phyloP scores from a whole-genome alignment of 2,888 invertebrate species.

The Crepidodera aurea region DNA sequence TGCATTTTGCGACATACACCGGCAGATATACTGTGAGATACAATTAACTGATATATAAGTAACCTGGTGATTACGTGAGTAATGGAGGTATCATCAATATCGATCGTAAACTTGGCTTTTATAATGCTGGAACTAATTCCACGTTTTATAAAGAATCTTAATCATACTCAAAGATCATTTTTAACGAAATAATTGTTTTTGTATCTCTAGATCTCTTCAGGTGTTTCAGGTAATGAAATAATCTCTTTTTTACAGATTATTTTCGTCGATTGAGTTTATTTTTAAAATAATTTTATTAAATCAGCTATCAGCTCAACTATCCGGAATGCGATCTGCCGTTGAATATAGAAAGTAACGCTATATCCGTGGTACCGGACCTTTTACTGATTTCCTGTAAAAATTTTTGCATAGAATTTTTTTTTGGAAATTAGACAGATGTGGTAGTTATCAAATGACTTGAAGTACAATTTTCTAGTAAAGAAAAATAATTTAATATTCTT shows the following conservation, averaged over 20 bases:
- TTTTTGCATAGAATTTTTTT: no score
- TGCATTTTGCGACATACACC: slow-evolving; percentile 10
- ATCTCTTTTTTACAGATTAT: slow-evolving; percentile 3
- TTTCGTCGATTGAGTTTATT: not conserved
- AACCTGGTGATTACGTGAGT: slow-evolving; percentile 30
- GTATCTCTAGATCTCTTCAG: slow-evolving; percentile 26
- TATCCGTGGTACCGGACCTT: no score
- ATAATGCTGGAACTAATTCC: slow-evolving; percentile 29
- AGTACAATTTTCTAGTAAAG: no score
- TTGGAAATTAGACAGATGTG: no score
- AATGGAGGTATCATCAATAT: slow-evolving; percentile 34
- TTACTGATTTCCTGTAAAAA: no score
- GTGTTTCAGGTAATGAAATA: slow-evolving; percentile 8
- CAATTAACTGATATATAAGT: slow-evolving; percentile 35
- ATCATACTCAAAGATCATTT: slow-evolving; percentile 28
- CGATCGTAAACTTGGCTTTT: slow-evolving; percentile 24
- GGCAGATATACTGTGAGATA: slow-evolving; percentile 31
- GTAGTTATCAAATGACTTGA: no score
- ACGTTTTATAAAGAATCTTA: slow-evolving; percentile 29
- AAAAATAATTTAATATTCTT: no score
- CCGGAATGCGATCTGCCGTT: not conserved
- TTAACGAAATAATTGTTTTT: slow-evolving; percentile 33
- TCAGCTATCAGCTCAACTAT: not conserved
- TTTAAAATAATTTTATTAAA: slow-evolving; percentile 10
- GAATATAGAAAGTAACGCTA: no score